These are phyloP conservation scores for Axis porcinus DNA, from an alignment of 2,113 vertebrate genomes.

Conservation along the genomic window DNA sequence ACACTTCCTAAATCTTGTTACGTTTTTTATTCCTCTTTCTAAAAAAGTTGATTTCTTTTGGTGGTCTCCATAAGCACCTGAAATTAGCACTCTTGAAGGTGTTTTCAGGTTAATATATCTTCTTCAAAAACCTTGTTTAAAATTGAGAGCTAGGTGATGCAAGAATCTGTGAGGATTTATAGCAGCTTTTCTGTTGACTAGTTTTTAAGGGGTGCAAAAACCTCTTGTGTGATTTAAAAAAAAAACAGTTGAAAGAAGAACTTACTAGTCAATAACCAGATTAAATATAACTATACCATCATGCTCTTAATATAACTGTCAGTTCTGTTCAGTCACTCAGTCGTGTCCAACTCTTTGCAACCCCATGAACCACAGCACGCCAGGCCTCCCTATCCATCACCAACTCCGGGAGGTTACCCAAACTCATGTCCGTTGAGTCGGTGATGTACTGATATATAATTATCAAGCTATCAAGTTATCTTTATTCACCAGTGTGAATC, in stretches of 20 bases:
- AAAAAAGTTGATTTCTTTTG: not conserved
- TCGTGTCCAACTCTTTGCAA: not conserved
- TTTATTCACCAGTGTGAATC: not conserved
- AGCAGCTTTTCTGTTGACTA: slow-evolving; percentile 6
- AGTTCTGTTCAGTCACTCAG: not conserved
- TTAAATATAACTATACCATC: not conserved
- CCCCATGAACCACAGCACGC: not conserved
- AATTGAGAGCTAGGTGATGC: not conserved
- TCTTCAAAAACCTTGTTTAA: not conserved
- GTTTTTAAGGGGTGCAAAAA: not conserved
- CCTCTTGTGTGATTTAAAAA: not conserved
- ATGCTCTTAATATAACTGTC: not conserved
- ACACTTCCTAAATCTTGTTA: not conserved
- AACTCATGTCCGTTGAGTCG: not conserved
- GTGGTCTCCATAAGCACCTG: not conserved
- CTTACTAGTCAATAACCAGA: not conserved
- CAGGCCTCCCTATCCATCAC: not conserved
- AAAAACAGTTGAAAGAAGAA: not conserved
- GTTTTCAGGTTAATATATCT: not conserved
- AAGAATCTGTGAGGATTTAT: not conserved
- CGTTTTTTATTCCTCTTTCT: not conserved
- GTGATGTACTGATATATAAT: not conserved
- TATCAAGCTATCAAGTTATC: not conserved
- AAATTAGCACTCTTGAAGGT: not conserved
- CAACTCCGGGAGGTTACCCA: not conserved